Percentiles rank a stretch among this genome's conserved stretches.
These are phyloP conservation scores for Platycnemis pennipes DNA, from an alignment of 2,888 invertebrate genomes.

Conservation along the genomic window DNA sequence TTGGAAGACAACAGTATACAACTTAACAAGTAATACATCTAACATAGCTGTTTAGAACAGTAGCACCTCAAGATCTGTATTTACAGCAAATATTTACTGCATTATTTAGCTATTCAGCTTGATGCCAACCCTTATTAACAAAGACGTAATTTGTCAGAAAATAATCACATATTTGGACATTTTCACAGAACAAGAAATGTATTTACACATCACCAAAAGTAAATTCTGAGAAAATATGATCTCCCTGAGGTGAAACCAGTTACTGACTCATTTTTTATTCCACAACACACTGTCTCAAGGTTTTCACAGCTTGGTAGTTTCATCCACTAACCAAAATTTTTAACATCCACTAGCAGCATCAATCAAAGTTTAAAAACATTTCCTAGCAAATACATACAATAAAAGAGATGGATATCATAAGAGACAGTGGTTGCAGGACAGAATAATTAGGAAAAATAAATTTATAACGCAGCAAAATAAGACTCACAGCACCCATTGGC, in stretches of 20 bases:
- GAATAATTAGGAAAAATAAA: neutral
- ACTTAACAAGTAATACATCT: neutral
- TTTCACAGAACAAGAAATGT: neutral
- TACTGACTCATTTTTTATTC: neutral
- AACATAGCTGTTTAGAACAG: neutral
- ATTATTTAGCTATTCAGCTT: neutral
- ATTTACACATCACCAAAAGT: neutral
- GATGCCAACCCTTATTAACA: neutral
- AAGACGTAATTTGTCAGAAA: neutral
- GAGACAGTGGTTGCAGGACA: neutral
- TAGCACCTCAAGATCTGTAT: constrained; percentile 6
- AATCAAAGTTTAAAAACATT: no score
- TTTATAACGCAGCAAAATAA: neutral
- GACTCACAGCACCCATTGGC: neutral
- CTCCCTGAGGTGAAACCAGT: constrained; percentile 13
- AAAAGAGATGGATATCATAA: neutral
- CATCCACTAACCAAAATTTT: neutral
- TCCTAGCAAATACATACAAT: neutral
- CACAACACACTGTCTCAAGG: neutral
- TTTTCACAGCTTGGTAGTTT: neutral
- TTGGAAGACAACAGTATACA: neutral
- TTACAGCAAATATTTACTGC: neutral
- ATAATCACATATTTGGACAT: neutral
- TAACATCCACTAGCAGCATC: neutral
- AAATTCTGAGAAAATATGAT: neutral